Percentiles rank a stretch among this genome's conserved stretches.
Conservation (phyloP, 2,113 vertebrate species). For the Rallus limicola region DNA sequence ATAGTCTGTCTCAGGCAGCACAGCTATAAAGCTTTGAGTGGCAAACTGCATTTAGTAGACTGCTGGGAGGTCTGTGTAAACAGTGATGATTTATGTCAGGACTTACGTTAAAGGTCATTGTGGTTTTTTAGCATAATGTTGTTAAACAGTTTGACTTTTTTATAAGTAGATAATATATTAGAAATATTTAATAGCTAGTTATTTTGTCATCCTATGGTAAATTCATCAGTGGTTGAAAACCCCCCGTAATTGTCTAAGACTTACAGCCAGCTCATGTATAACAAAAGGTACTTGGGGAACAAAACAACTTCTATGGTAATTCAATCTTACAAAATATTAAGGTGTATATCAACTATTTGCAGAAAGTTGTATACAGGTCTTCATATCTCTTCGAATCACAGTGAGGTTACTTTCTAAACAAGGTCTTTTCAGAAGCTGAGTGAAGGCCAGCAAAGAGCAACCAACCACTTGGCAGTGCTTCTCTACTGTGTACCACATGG, state of each 20-base stretch:
- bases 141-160: not conserved
- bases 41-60: not conserved
- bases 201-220: not conserved
- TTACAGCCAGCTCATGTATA: not conserved
- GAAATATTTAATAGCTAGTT: conserved; percentile 12
- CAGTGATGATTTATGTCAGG: conserved; percentile 5
- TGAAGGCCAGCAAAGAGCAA: not conserved
- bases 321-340: not conserved
- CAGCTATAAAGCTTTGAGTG: not conserved
- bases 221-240: not conserved
- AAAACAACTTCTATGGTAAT: not conserved
- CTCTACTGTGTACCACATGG: not conserved
- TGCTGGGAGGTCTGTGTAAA: conserved; percentile 26
- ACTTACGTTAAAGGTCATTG: not conserved
- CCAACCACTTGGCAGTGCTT: not conserved
- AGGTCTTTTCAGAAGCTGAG: not conserved
- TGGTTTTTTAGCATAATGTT: not conserved
- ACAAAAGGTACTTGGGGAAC: not conserved
- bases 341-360: not conserved
- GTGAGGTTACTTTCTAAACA: not conserved
- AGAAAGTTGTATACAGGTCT: not conserved
- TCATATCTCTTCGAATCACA: not conserved
- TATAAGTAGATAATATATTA: not conserved
- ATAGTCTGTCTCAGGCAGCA: not conserved
- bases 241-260: not conserved